Conservation (phyloP, 2,888 invertebrate species). For the Pedicia rivosa region DNA sequence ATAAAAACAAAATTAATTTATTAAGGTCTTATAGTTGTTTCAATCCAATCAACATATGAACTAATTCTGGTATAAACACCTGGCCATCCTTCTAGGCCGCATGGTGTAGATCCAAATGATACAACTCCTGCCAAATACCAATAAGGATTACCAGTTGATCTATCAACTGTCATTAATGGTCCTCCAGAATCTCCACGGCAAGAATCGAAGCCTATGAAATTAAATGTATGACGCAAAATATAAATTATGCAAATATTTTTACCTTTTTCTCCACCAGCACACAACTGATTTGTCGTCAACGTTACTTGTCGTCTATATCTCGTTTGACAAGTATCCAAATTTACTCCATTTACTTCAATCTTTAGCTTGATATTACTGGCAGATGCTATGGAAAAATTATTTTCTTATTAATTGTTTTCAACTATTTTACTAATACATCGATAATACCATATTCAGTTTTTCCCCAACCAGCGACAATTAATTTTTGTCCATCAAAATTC, state of each 20-base stretch:
- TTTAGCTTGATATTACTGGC: conserved; percentile 39
- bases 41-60: conserved; percentile 42
- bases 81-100: conserved; percentile 41
- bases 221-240: no score
- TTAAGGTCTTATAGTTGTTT: no score
- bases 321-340: conserved; percentile 32
- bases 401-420: background rate
- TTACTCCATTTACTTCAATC: conserved; percentile 33
- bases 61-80: conserved; percentile 44
- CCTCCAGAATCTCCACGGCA: conserved; percentile 49
- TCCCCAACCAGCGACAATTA: conserved; percentile 49
- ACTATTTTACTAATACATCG: background rate
- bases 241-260: no score
- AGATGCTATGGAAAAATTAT: background rate
- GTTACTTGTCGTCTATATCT: conserved; percentile 35
- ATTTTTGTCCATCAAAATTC: conserved; percentile 28
- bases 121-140: conserved; percentile 42
- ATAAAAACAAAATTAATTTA: no score
- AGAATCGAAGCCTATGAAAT: conserved; percentile 35
- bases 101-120: conserved; percentile 45
- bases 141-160: conserved; percentile 16
- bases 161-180: conserved; percentile 35
- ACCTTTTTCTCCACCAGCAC: conserved; percentile 39
- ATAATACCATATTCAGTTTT: conserved; percentile 34
- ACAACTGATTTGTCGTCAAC: conserved; percentile 37